Conservation (phyloP, 2,797 vertebrate species). For the Gymnopithys bicolor region DNA sequence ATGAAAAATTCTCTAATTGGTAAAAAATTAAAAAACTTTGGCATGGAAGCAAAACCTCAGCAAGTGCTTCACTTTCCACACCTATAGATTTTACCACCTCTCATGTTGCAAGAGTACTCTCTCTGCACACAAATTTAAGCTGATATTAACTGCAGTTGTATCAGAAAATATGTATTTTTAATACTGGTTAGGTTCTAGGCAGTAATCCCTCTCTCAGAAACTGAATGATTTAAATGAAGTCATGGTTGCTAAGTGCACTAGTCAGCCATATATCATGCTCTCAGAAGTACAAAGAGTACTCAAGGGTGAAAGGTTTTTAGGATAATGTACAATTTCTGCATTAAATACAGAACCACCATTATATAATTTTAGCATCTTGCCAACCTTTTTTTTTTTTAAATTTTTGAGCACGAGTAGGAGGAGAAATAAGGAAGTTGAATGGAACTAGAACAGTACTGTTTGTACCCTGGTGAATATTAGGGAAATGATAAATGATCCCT, state of each 20-base stretch:
- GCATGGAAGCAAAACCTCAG: neutral
- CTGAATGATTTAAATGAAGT: constrained; percentile 60
- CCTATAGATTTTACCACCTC: constrained; percentile 1
- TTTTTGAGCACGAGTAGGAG: neutral
- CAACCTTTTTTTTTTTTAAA: neutral
- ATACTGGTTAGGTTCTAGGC: neutral
- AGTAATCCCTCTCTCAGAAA: constrained; percentile 59
- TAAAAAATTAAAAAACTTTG: constrained; percentile 10
- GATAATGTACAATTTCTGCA: constrained; percentile 34
- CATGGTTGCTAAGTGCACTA: constrained; percentile 18
- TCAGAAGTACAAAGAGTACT: constrained; percentile 49
- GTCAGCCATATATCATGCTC: constrained; percentile 43
- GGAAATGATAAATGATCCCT: constrained; percentile 48
- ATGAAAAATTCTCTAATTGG: neutral
- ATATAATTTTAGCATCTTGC: constrained; percentile 44
- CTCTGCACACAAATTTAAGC: neutral
- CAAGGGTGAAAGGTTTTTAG: constrained; percentile 26
- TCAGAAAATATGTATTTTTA: constrained; percentile 35
- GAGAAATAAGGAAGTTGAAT: constrained; percentile 7
- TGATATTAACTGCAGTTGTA: constrained; percentile 24
- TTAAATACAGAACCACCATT: constrained; percentile 32
- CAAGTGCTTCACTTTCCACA: neutral
- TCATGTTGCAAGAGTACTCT: neutral
- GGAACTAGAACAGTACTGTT: constrained; percentile 10
- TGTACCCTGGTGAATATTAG: constrained; percentile 45